Base-by-base conservation (phyloP, 2,888 invertebrate genomes). In the Zeuzera pyrina region DNA sequence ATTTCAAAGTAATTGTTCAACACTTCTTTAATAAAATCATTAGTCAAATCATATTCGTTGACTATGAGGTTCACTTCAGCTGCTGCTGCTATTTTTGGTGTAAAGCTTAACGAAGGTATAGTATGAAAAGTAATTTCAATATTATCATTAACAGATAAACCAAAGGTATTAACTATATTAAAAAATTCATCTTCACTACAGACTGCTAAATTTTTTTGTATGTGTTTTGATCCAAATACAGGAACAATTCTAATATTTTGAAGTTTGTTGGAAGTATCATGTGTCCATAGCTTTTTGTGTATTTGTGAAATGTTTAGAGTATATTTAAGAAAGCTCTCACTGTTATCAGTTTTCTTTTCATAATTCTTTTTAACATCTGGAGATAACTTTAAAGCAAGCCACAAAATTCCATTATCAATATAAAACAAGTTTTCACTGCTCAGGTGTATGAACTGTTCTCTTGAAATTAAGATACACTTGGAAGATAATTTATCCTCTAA, bases 1-100 rank as follows among this genome's bases (percentile, higher is more conserved):
- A 71, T 69, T 52, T 84, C 85, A 60, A 93, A 93, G 56, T 90
- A 88, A 52, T 88, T 89, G 48, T 84, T 86, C 22, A 93, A 57
- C 29, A 91, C 63, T 31, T 83, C 66, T 59, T 89, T 89, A 0
- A 86, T 60, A 26, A 89, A 76, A 30, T 78, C 76, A 56, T 74
- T 77, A 6, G 67, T 58, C 35, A 83, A 45, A 33, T 79, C 78
- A 61, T 62, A 72, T 13, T 81, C 78, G 55, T 76, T 79, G 1
- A 72, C 58, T 35, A 81, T 42, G 1, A 79, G 52, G 41, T 59
- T 63, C 1, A 78, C 72, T 64, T 79, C 77, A 24, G 81, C 79
- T 11, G 42, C 37, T 10, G 64, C 56, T 31, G 81, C 79, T 48
- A 81, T 78, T 56, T 72, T 77, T 28, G 81, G 77, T 42, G 74